phyloP scores from a whole-genome alignment of 2,113 vertebrate genomes.

The Sinocyclocheilus anophthalmus region DNA sequence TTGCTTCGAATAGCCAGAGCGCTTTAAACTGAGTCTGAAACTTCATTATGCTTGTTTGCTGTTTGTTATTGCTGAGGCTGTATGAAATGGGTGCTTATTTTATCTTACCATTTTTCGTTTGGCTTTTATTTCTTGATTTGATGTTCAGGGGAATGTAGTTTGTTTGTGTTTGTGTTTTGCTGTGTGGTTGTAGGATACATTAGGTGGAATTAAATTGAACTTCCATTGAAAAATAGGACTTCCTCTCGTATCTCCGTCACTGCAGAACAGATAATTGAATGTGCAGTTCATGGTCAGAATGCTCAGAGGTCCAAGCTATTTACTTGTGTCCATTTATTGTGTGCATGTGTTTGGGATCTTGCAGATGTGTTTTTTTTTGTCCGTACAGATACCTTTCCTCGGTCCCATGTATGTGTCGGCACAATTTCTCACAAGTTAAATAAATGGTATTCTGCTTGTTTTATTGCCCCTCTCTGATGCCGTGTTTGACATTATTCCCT shows the following conservation, averaged over 20 bases:
- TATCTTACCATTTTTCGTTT: not conserved
- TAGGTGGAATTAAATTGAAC: constrained; percentile 37
- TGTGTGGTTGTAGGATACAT: constrained; percentile 6
- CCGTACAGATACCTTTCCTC: not conserved
- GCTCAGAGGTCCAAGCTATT: constrained; percentile 24
- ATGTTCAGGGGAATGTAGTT: constrained; percentile 6
- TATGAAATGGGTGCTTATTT: not conserved
- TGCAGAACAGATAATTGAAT: constrained; percentile 18
- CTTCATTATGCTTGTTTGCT: constrained; percentile 35
- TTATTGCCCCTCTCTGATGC: constrained; percentile 40
- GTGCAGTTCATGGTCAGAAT: constrained; percentile 36
- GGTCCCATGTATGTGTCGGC: not conserved
- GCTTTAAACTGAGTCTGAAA: constrained; percentile 4
- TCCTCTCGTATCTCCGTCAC: not conserved
- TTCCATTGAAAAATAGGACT: constrained; percentile 16
- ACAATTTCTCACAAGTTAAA: constrained; percentile 37
- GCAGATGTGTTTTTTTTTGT: not conserved
- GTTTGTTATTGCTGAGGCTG: not conserved
- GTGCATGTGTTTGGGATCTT: not conserved
- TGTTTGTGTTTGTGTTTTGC: not conserved
- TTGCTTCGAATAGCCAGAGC: constrained; percentile 17
- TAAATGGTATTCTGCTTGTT: constrained; percentile 35
- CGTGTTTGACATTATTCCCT: constrained; percentile 22
- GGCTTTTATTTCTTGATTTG: not conserved
- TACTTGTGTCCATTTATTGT: constrained; percentile 8